phyloP scores from a whole-genome alignment of 1,140 invertebrate genomes.

The Agrypnia vestita region DNA sequence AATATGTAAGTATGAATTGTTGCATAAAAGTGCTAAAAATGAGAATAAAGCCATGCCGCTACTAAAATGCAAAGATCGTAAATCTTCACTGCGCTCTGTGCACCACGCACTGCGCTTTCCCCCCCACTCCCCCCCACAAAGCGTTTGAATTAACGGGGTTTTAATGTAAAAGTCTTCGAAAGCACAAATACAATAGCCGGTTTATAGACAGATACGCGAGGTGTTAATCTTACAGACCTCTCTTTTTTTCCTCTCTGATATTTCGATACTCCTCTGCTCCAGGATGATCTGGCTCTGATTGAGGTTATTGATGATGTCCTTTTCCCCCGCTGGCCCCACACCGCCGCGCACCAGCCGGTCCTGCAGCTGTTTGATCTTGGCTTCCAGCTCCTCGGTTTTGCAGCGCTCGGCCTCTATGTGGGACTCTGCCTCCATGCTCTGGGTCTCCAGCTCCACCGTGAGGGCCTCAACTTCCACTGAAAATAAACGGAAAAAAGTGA shows the following conservation, averaged over 20 bases:
- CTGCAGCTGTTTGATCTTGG: slow-evolving; percentile 80
- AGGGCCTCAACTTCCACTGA: slow-evolving; percentile 64
- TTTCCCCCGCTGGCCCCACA: slow-evolving; percentile 73
- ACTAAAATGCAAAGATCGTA: too few relatives aligned
- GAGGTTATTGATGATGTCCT: slow-evolving; percentile 93
- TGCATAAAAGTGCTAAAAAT: too few relatives aligned
- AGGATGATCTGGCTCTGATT: slow-evolving; percentile 90
- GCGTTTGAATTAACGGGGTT: too few relatives aligned
- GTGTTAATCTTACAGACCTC: slow-evolving; percentile 63
- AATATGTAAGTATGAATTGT: too few relatives aligned
- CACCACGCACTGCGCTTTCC: too few relatives aligned
- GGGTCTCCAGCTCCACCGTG: slow-evolving; percentile 68
- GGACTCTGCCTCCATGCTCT: slow-evolving; percentile 72
- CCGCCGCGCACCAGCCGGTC: slow-evolving; percentile 89
- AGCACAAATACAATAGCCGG: too few relatives aligned
- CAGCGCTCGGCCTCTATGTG: slow-evolving; percentile 75
- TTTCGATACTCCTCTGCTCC: slow-evolving; percentile 85
- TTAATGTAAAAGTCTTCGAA: too few relatives aligned
- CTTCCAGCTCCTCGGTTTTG: slow-evolving; percentile 71
- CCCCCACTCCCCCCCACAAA: too few relatives aligned
- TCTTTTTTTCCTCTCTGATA: slow-evolving; percentile 85
- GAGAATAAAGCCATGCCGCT: too few relatives aligned
- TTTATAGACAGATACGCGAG: too few relatives aligned
- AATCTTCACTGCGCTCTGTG: too few relatives aligned
- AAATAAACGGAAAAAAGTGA: slow-evolving; percentile 5